Conservation (phyloP, 2,888 invertebrate species). For the Aromia moschata region DNA sequence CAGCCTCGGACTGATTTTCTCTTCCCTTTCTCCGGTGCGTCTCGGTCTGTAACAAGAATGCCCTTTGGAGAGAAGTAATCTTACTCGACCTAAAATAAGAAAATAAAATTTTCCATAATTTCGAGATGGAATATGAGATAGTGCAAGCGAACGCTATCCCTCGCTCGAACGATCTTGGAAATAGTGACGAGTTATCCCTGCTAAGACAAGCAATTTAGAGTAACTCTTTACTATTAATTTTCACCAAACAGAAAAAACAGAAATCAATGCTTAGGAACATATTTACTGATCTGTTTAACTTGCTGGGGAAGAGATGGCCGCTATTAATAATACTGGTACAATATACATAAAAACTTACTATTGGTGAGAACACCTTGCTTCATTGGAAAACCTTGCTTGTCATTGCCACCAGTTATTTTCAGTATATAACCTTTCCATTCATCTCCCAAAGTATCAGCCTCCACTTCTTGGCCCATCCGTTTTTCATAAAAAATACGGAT, state of each 20-base stretch:
- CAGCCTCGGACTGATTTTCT: constrained; percentile 98
- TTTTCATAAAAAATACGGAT: constrained; percentile 98
- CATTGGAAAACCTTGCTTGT: constrained; percentile 99
- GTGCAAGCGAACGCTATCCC: too few species aligned
- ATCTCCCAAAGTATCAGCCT: constrained; percentile 93
- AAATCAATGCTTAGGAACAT: background rate
- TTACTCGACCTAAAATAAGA: constrained; percentile 75
- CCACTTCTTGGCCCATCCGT: constrained; percentile 97
- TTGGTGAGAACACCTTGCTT: constrained; percentile 98
- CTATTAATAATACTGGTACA: too few species aligned
- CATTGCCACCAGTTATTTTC: constrained; percentile 96
- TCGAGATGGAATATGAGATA: too few species aligned
- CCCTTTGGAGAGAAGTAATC: constrained; percentile 92
- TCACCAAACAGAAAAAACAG: too few species aligned
- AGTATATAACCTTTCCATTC: constrained; percentile 99
- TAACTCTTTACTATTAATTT: too few species aligned
- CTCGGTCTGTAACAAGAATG: constrained; percentile 96
- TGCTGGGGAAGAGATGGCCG: too few species aligned
- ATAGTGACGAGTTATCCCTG: too few species aligned
- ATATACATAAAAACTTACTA: constrained; percentile 64
- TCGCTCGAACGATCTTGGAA: too few species aligned
- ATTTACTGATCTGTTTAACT: too few species aligned
- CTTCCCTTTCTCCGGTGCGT: constrained; percentile 94
- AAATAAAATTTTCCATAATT: background rate
- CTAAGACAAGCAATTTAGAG: too few species aligned